phyloP scores from a whole-genome alignment of 2,888 invertebrate genomes.

The Trypoxylon attenuatum region DNA sequence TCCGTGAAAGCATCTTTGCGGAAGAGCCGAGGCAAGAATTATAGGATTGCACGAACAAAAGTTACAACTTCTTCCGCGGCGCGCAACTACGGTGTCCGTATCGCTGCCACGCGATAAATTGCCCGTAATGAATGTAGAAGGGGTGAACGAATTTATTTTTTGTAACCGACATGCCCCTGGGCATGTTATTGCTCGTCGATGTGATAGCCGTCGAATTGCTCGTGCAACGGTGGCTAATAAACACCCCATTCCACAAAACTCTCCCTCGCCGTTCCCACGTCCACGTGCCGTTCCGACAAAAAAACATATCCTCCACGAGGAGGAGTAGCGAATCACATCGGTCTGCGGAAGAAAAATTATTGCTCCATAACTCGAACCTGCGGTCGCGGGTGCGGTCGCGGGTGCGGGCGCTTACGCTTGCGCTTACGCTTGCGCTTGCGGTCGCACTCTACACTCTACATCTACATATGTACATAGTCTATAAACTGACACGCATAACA shows the following conservation, averaged over 20 bases:
- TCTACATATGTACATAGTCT: too few species aligned
- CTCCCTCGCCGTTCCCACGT: not conserved
- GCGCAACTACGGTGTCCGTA: not conserved
- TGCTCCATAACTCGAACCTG: conserved; percentile 32
- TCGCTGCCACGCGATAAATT: not conserved
- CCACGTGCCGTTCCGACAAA: conserved; percentile 21
- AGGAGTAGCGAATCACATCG: conserved; percentile 22
- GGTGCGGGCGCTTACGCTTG: too few species aligned
- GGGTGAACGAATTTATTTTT: too few species aligned
- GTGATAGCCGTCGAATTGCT: not conserved
- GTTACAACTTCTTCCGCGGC: conserved; percentile 14
- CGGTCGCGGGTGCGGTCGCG: too few species aligned
- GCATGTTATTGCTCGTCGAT: too few species aligned
- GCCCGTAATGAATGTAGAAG: not conserved
- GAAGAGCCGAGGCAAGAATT: conserved; percentile 33
- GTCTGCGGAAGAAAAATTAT: conserved; percentile 30
- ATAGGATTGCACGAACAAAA: conserved; percentile 26
- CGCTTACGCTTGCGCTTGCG: too few species aligned
- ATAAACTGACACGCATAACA: conserved; percentile 26
- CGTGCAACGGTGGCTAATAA: conserved; percentile 32
- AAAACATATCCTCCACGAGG: not conserved
- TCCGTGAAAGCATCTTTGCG: conserved; percentile 39
- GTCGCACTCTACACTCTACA: too few species aligned
- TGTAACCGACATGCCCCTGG: too few species aligned
- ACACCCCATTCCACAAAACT: conserved; percentile 4